Evolutionary conservation across 2,113 vertebrate species (phyloP).

Genomic region (Dicaeum eximium): DNA sequence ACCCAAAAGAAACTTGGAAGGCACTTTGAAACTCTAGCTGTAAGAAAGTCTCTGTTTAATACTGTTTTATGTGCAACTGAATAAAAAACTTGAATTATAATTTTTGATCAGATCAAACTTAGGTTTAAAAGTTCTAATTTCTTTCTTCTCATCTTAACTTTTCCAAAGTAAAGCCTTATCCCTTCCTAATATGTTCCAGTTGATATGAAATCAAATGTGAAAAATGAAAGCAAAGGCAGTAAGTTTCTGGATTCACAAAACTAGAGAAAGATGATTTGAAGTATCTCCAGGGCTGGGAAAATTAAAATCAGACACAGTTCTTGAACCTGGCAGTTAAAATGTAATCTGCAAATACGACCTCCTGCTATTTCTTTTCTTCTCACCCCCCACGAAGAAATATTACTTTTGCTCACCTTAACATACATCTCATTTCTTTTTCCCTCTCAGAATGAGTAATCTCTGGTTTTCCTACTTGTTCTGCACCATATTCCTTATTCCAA

Average conservation of each 20-base stretch:
- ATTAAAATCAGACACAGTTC: background rate
- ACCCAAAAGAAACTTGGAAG: background rate
- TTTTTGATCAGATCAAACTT: background rate
- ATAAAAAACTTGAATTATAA: background rate
- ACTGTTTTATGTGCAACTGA: background rate
- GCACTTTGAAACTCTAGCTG: background rate
- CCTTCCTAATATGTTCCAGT: background rate
- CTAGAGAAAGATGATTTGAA: background rate
- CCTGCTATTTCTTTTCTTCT: background rate
- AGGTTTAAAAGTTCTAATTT: background rate
- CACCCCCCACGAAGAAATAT: background rate
- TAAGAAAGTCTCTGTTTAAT: background rate
- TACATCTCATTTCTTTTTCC: background rate
- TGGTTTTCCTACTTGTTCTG: background rate
- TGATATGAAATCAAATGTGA: background rate
- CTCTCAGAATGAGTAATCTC: background rate
- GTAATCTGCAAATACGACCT: background rate
- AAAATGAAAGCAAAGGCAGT: conserved; percentile 13
- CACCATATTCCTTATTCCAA: background rate
- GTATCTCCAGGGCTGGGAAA: background rate
- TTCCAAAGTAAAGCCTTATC: background rate
- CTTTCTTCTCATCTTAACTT: background rate
- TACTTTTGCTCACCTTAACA: background rate
- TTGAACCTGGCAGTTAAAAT: background rate
- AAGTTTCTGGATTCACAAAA: background rate